Percentiles rank a stretch among this genome's conserved stretches.
Conservation (phyloP, 2,113 vertebrate species). For the Numenius arquata region DNA sequence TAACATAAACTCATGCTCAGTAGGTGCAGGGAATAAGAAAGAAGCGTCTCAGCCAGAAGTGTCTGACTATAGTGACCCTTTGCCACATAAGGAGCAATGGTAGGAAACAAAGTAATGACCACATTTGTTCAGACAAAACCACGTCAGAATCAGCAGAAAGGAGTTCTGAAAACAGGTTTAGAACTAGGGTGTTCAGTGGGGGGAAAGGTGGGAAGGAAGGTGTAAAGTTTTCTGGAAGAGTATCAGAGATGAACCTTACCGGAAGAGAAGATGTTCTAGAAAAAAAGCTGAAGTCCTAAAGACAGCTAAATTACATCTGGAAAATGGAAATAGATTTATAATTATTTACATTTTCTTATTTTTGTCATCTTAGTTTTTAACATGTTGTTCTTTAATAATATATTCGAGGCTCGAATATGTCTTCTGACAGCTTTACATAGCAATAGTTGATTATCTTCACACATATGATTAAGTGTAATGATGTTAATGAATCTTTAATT, state of each 20-base stretch:
- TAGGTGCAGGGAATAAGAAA: neutral
- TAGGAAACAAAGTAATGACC: neutral
- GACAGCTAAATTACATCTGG: neutral
- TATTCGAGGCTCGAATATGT: neutral
- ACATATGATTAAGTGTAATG: neutral
- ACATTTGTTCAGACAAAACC: neutral
- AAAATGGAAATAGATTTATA: neutral
- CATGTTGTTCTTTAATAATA: neutral
- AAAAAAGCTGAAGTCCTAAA: neutral
- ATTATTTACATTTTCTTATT: neutral
- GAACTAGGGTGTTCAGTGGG: neutral
- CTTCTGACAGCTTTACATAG: neutral
- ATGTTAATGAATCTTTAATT: neutral
- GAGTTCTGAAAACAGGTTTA: neutral
- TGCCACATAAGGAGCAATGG: neutral
- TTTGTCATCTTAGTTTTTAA: neutral
- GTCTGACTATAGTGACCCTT: neutral
- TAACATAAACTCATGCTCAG: neutral
- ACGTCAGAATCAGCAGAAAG: neutral
- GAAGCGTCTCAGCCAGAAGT: neutral
- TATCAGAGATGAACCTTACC: neutral
- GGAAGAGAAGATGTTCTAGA: neutral
- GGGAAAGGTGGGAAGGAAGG: neutral
- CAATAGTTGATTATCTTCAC: conserved; percentile 6
- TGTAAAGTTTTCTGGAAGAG: neutral